Conservation (phyloP, 2,113 vertebrate genomes). For the Archilochus colubris region DNA sequence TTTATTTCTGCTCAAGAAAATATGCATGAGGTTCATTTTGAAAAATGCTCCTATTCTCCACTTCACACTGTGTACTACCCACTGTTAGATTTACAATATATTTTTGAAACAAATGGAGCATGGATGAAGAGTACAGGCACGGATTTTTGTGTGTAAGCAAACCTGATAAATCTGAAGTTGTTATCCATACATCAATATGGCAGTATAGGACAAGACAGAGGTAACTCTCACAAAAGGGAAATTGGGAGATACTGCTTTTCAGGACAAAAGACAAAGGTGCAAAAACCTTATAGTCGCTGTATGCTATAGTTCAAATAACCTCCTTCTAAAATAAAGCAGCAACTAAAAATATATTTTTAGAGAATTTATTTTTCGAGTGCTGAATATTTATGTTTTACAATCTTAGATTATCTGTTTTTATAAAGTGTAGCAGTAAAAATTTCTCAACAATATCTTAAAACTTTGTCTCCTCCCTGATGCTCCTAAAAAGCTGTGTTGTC, state of each 20-base stretch:
- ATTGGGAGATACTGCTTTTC: not conserved
- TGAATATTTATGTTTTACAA: not conserved
- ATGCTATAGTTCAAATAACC: not conserved
- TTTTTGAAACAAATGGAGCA: slow-evolving; percentile 1
- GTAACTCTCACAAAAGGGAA: not conserved
- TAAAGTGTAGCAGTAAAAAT: not conserved
- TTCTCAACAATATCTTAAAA: not conserved
- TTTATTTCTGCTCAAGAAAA: not conserved
- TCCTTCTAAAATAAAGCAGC: not conserved
- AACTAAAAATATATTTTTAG: not conserved
- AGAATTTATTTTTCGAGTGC: not conserved
- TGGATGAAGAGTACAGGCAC: not conserved
- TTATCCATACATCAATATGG: not conserved
- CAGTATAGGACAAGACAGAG: not conserved
- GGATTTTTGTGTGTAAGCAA: not conserved
- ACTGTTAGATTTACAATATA: not conserved
- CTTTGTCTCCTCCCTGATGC: not conserved
- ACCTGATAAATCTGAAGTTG: not conserved
- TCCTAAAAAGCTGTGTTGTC: not conserved
- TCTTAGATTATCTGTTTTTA: not conserved
- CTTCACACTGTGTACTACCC: not conserved
- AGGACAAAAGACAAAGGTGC: not conserved
- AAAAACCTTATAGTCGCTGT: not conserved
- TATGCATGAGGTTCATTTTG: not conserved
- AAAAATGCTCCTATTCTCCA: not conserved